These are phyloP conservation scores for Scylla paramamosain DNA, from an alignment of 1,140 invertebrate genomes.

Conservation along the genomic window DNA sequence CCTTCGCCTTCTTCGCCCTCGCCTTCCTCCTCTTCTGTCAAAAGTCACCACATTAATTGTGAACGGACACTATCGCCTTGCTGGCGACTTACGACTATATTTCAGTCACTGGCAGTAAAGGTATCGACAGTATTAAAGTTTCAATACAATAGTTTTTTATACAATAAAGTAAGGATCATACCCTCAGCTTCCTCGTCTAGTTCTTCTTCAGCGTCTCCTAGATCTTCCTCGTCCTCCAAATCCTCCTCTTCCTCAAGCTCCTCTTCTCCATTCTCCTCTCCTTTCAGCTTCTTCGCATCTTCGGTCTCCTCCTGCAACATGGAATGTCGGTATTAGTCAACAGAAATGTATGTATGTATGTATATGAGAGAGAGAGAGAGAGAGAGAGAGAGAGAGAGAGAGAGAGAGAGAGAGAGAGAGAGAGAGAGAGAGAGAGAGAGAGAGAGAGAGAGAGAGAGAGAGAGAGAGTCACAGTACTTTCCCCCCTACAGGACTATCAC, in stretches of 20 bases:
- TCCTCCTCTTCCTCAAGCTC: conserved; percentile 71
- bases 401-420: conserved; percentile 33
- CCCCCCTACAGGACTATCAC: not conserved
- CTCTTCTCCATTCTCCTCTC: conserved; percentile 69
- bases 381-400: conserved; percentile 17
- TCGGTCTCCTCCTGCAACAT: conserved; percentile 63
- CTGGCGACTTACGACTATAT: no score
- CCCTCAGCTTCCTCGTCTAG: conserved; percentile 70
- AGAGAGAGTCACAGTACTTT: not conserved
- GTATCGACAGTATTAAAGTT: not conserved
- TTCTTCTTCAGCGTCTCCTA: conserved; percentile 64
- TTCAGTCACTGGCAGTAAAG: no score
- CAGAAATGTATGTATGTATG: not conserved
- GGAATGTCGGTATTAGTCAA: not conserved
- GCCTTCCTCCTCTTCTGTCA: conserved; percentile 69
- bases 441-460: conserved; percentile 3
- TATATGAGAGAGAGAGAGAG: conserved; percentile 28
- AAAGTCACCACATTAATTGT: not conserved
- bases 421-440: conserved; percentile 33
- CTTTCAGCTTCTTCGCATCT: conserved; percentile 72
- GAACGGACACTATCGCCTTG: not conserved
- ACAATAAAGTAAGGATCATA: conserved; percentile 37
- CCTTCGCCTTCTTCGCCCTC: conserved; percentile 67
- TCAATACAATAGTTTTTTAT: not conserved
- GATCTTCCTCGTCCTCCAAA: conserved; percentile 66